A percentile compares a stretch with the other conserved stretches of the same genome.
Conservation (phyloP, 2,888 invertebrate species). For the Lycaena phlaeas region DNA sequence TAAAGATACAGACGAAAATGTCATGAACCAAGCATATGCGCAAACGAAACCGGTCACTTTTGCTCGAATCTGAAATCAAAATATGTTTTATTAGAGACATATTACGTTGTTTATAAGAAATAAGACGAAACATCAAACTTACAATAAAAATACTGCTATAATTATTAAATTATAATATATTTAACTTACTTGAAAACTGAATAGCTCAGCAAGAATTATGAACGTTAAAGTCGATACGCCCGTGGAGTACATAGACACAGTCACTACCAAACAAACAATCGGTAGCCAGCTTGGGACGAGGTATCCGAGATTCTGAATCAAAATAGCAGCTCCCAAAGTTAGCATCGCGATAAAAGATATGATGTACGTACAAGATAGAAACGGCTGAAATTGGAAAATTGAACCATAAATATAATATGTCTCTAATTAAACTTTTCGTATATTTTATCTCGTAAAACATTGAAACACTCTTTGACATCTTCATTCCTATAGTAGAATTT, state of each 20-base stretch:
- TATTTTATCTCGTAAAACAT: too few species aligned
- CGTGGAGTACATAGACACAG: conserved; percentile 28
- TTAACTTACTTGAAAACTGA: conserved; percentile 39
- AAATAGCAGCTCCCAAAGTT: conserved; percentile 23
- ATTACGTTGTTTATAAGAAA: not conserved
- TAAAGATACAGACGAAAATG: conserved; percentile 25
- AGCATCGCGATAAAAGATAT: conserved; percentile 23
- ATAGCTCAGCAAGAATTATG: conserved; percentile 39
- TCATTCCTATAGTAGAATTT: too few species aligned
- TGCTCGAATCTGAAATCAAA: conserved; percentile 34
- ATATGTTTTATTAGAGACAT: not conserved
- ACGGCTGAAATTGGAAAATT: conserved; percentile 27
- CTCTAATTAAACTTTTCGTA: too few species aligned
- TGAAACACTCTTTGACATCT: too few species aligned
- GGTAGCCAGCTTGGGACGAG: conserved; percentile 32
- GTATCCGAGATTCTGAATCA: conserved; percentile 24
- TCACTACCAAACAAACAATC: conserved; percentile 24
- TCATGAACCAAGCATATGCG: conserved; percentile 29
- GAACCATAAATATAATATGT: too few species aligned
- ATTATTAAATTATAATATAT: too few species aligned
- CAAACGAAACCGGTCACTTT: conserved; percentile 32
- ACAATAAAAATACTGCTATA: not conserved
- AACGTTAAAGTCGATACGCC: conserved; percentile 34
- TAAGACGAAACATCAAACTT: too few species aligned
- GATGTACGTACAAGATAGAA: conserved; percentile 23